Base-by-base conservation (phyloP, 2,797 vertebrate species). In the Acipenser ruthenus region DNA sequence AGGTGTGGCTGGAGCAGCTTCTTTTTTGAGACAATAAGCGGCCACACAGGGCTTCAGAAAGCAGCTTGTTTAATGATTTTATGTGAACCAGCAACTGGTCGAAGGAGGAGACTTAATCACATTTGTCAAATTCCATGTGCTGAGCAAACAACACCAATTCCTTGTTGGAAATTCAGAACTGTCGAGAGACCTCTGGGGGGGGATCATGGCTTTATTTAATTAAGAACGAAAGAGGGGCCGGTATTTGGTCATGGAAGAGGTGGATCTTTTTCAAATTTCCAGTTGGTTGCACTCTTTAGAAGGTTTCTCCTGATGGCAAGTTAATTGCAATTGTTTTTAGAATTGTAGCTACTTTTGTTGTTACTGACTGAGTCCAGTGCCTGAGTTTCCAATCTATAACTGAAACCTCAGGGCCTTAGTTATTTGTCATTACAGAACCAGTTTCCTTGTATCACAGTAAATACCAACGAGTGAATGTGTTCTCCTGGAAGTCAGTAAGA, bases 31-130 rank as follows among this genome's bases (percentile, higher is more conserved):
- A 3, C 18, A 6, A 6, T 23, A 10, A 15, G 6, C 6, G 6
- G 12, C 15, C 8, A 2, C 18, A 3, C 15, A 62, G 60, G 60
- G 23, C 13, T 7, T 37, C 10, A 4, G 8, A 62, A 18, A 4
- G 10, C 7, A 48, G n/a, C 23, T 62, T 18, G 23, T 62, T 62
- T 18, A 72, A 70, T 4, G 49, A 60, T 49, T 62, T 66, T 49
- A 1, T 71, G 37, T 72, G 74, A 70, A 70, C 73, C 59, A 74
- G 47, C 68, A 65, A 53, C 18, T 68, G 23, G 49, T 18, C 13
- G 56, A 62, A 64, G 47, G 58, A 70, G 66, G 15, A 64, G 11
- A 65, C 72, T 76, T 77, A 71, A 78, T 73, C 5, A 11, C 1
- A 0, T 73, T 71, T 71, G 70, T 53, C 63, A 82, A 63, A 18